Evolutionary conservation across 2,797 vertebrate genomes (phyloP).

Genomic region (Lagodon rhomboides): DNA sequence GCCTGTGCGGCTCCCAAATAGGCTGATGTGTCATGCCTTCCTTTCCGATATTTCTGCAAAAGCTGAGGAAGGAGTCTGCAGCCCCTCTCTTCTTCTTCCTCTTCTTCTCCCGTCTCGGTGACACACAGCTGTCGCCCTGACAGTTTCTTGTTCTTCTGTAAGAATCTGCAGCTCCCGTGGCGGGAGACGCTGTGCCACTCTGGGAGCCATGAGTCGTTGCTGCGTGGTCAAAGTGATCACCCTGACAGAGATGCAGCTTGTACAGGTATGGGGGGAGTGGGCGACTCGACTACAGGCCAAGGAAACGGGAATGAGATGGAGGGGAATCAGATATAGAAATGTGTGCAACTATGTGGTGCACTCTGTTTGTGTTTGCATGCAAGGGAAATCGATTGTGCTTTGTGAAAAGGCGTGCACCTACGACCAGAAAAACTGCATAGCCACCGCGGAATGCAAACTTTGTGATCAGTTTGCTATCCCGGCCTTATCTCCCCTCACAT

Average conservation of each 20-base stretch:
- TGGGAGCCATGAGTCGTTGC: slow-evolving; percentile 81
- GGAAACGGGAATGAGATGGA: neutral
- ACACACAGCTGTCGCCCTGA: slow-evolving; percentile 64
- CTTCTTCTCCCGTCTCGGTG: slow-evolving; percentile 57
- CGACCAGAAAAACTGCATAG: slow-evolving; percentile 44
- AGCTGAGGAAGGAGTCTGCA: slow-evolving; percentile 70
- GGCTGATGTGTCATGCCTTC: slow-evolving; percentile 92
- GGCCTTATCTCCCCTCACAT: slow-evolving; percentile 62
- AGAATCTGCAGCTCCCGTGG: slow-evolving; percentile 59
- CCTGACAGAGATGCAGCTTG: slow-evolving; percentile 86
- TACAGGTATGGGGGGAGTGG: slow-evolving; percentile 77
- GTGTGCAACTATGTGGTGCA: slow-evolving; percentile 11
- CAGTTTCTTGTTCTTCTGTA: slow-evolving; percentile 58
- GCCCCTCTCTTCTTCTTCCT: slow-evolving; percentile 66
- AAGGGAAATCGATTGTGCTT: neutral
- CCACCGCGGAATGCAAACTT: slow-evolving; percentile 55
- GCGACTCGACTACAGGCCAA: slow-evolving; percentile 3
- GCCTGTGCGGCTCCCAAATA: slow-evolving; percentile 80
- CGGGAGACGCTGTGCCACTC: slow-evolving; percentile 53
- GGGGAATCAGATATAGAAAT: slow-evolving; percentile 21
- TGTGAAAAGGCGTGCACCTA: slow-evolving; percentile 36
- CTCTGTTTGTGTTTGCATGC: slow-evolving; percentile 48
- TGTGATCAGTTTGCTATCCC: slow-evolving; percentile 49
- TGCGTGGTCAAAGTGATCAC: slow-evolving; percentile 88
- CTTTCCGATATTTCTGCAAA: slow-evolving; percentile 82